These are phyloP conservation scores for Lumbricus terrestris DNA, from an alignment of 2,888 invertebrate genomes.

Conservation along the genomic window DNA sequence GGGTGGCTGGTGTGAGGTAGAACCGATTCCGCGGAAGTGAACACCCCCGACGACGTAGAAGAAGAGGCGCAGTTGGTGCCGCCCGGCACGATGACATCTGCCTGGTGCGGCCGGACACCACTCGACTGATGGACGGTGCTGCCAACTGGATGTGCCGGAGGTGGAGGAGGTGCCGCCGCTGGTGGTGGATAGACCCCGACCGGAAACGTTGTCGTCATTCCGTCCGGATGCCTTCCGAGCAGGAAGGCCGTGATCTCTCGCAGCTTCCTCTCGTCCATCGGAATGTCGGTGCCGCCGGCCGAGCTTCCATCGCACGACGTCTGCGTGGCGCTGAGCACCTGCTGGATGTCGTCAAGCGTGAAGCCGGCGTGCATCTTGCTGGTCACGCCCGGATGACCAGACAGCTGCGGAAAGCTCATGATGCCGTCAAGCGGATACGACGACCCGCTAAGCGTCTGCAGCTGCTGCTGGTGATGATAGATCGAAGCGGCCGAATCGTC, in stretches of 20 bases:
- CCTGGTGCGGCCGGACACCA: neutral
- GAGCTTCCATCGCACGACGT: neutral
- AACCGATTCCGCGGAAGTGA: neutral
- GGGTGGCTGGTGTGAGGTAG: slow-evolving; percentile 5
- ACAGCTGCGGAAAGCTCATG: neutral
- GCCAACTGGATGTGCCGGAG: neutral
- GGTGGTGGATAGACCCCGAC: neutral
- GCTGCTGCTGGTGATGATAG: too few relatives aligned
- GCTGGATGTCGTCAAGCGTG: slow-evolving; percentile 23
- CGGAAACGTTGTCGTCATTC: neutral
- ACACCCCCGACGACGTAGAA: neutral
- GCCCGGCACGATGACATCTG: neutral
- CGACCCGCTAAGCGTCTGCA: neutral
- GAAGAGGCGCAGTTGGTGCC: neutral
- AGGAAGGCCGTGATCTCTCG: slow-evolving; percentile 32
- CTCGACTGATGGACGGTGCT: neutral
- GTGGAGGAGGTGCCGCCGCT: neutral
- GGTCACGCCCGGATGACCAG: neutral
- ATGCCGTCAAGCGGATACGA: neutral
- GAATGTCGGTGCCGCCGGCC: neutral
- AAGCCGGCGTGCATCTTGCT: slow-evolving; percentile 11
- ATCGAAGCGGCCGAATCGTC: neutral
- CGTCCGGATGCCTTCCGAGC: slow-evolving; percentile 10
- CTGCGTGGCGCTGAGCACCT: slow-evolving; percentile 13
- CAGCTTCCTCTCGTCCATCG: slow-evolving; percentile 29